Base-by-base conservation (phyloP, 2,888 invertebrate genomes). In the Smittia sp. region DNA sequence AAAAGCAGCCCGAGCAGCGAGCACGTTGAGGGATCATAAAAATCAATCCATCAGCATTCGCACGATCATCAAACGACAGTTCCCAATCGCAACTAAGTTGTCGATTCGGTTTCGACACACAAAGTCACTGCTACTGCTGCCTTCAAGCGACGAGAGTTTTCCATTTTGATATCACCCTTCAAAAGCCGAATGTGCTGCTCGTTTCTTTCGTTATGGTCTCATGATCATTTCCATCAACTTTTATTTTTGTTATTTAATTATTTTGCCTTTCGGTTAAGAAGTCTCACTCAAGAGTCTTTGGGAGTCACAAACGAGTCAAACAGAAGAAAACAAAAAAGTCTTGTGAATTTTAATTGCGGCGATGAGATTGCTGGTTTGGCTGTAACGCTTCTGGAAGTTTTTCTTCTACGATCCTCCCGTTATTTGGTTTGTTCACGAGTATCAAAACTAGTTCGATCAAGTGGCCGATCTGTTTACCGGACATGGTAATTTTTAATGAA, bases 151-250 rank as follows among this genome's bases (percentile, higher is more conserved):
- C 4, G 22, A 58, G 58, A 58, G 22, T 58, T 46, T 58, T 20
- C 63, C 63, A 63, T 54, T 52, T 69, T 69, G 52, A 69, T 69
- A 69, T 69, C 54, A 69, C 69, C 69, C 69, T 69, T 69, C 69
- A 20, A 67, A 66, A 1, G 1, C 4, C 18, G 15, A 63, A 63
- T 15, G 63, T 27, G 18, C 27, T 62, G 27, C 13, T 25, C n/a
- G 13, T 27, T 62, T 72, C 27, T 72, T 72, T 72, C 72, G 72
- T 72, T 72, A 58, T 72, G 72, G 72, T 72, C 72, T 72, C 72
- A 62, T 72, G 72, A 72, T 70, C 69, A 54, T 70, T 67, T 32
- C 41, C 41, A 41, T 68, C 68, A 68, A 68, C 68, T 66, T 66
- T 66, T 32, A 25, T 25, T 52, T 69, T 46, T 52, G 22, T 68